Conservation (phyloP, 2,888 invertebrate genomes). For the Scaptodrosophila latifasciaeformis region DNA sequence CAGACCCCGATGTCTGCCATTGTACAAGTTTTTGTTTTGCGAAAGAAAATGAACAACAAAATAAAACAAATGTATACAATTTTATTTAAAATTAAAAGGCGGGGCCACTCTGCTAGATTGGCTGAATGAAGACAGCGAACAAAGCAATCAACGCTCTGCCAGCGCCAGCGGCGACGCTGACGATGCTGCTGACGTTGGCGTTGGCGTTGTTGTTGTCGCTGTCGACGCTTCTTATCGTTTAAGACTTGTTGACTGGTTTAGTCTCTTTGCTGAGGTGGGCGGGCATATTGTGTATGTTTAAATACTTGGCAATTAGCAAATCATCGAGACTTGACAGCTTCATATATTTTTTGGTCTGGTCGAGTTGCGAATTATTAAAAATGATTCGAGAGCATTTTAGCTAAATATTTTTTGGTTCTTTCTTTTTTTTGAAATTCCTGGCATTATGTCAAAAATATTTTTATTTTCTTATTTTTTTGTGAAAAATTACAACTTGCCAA, state of each 20-base stretch:
- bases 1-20: too few species aligned
- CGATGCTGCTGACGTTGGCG: conserved; percentile 8
- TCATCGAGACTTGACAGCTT: conserved; percentile 53
- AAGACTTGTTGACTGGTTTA: too few species aligned
- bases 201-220: conserved; percentile 16
- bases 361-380: too few species aligned
- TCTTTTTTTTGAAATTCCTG: too few species aligned
- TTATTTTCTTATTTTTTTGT: not conserved
- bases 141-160: too few species aligned
- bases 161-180: not conserved
- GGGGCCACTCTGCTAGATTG: too few species aligned
- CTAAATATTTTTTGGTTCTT: not conserved
- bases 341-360: too few species aligned
- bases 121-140: too few species aligned
- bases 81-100: conserved; percentile 35
- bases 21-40: too few species aligned
- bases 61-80: too few species aligned
- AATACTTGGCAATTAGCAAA: conserved; percentile 60
- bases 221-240: not conserved
- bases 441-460: too few species aligned
- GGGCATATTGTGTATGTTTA: conserved; percentile 26
- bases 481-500: not conserved
- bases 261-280: too few species aligned
- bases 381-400: not conserved
- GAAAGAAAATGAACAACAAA: conserved; percentile 11